phyloP scores from a whole-genome alignment of 2,888 invertebrate species.

The Lapara coniferarum region DNA sequence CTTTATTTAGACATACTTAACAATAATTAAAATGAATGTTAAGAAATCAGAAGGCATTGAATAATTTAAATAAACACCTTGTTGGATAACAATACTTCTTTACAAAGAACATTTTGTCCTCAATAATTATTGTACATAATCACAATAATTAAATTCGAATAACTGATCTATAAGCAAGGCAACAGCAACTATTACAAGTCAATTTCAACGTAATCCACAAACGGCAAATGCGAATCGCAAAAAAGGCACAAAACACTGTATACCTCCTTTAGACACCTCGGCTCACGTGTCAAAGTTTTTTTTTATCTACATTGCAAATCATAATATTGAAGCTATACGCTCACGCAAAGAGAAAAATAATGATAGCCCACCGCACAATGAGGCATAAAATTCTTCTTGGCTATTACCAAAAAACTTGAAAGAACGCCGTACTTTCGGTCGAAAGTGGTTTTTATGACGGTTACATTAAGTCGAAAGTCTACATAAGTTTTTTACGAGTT shows the following conservation, averaged over 20 bases:
- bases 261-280: not conserved
- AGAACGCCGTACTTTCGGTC: constrained; percentile 30
- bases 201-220: not conserved
- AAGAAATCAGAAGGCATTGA: too few relatives aligned
- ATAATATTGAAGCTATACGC: constrained; percentile 35
- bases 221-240: not conserved
- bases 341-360: constrained; percentile 41
- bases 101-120: too few relatives aligned
- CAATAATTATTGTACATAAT: too few relatives aligned
- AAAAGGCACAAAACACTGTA: not conserved
- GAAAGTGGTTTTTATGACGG: constrained; percentile 28
- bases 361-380: constrained; percentile 49
- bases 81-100: too few relatives aligned
- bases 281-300: constrained; percentile 3
- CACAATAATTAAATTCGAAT: too few relatives aligned
- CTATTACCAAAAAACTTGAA: constrained; percentile 43
- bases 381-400: constrained; percentile 49
- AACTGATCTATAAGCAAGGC: too few relatives aligned
- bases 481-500: constrained; percentile 33
- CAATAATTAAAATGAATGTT: too few relatives aligned
- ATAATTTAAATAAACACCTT: too few relatives aligned
- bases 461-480: constrained; percentile 26
- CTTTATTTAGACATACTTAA: too few relatives aligned
- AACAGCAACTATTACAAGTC: not conserved
- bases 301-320: constrained; percentile 32